Percentiles rank a stretch among this genome's conserved stretches.
phyloP scores from a whole-genome alignment of 2,888 invertebrate genomes.

The Erebia aethiops region DNA sequence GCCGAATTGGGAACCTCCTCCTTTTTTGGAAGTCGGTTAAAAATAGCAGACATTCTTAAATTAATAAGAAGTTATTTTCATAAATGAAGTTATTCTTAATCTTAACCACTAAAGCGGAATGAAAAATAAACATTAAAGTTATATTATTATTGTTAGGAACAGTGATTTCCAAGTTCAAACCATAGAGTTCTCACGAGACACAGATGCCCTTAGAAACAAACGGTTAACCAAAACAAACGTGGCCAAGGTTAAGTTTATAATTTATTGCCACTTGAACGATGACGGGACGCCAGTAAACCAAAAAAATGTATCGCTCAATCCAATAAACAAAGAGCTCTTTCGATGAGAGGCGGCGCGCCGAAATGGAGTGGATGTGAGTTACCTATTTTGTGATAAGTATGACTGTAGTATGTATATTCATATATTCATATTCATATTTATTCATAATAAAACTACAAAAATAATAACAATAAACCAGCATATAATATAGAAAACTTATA shows the following conservation, averaged over 20 bases:
- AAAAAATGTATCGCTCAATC: slow-evolving; percentile 60
- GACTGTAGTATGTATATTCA: not conserved
- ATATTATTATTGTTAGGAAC: slow-evolving; percentile 18
- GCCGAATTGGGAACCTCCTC: too few species aligned
- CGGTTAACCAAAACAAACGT: slow-evolving; percentile 74
- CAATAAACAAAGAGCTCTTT: slow-evolving; percentile 66
- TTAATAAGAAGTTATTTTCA: not conserved
- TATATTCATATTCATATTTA: too few species aligned
- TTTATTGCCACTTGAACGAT: slow-evolving; percentile 75
- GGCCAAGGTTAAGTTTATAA: slow-evolving; percentile 78
- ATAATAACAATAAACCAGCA: too few species aligned
- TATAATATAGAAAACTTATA: not conserved
- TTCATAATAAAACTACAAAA: too few species aligned
- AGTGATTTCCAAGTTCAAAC: slow-evolving; percentile 33
- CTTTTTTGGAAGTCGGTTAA: too few species aligned
- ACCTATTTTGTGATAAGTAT: not conserved
- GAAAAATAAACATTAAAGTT: slow-evolving; percentile 31
- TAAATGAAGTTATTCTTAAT: not conserved
- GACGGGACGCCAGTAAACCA: slow-evolving; percentile 63
- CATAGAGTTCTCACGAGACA: slow-evolving; percentile 69
- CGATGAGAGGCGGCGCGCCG: slow-evolving; percentile 40
- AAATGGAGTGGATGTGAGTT: slow-evolving; percentile 25
- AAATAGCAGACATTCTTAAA: too few species aligned
- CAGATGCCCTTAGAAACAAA: slow-evolving; percentile 63
- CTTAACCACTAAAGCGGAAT: slow-evolving; percentile 6